Base-by-base conservation (phyloP, 2,888 invertebrate species). In the Lepas anatifera region DNA sequence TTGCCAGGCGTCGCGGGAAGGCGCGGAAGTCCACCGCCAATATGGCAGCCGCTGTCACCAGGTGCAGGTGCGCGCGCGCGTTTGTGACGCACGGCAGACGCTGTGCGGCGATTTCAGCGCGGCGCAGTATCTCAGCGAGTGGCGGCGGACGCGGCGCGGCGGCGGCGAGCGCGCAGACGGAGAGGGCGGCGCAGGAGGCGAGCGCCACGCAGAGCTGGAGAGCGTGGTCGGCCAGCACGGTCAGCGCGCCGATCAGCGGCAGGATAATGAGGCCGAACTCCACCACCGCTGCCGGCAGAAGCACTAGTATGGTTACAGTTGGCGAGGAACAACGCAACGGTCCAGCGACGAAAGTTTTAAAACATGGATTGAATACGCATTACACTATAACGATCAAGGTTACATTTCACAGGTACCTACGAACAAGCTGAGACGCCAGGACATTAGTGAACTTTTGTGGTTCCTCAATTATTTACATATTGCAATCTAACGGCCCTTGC, bases 21-120 rank as follows among this genome's bases (percentile, higher is more conserved):
- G 88, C 82, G 67, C 82, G 82, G 78, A 99, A 99, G 80, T 99
- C 99, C 0, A 99, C 95, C 1, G 94, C 98, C 71, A 98, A 81
- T 75, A 99, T 97, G 73, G 89, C 89, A 70, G 92, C 83, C 0
- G 85, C 85, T 7, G 94, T 90, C 67, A 89, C 83, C 16, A 92
- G 78, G 77, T 88, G 89, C 0, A 88, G 86, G 4, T 87, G 81
- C 0, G 88, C 86, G 74, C 93, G 84, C 69, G 87, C 81, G 76
- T 87, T 84, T 11, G 91, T 87, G 72, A 94, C 46, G 69, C 68
- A 73, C n/a, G 64, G 68, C 18, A 73, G 71, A 4, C n/a, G 48
- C 35, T 29, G 52, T 0, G 27, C 25, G 52, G 29, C 29, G 11
- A 52, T 29, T 3, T 10, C 11, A 16, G 52, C 52, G 29, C 52